These are phyloP conservation scores for Hanleya hanleyi DNA, from an alignment of 2,888 invertebrate species.

Conservation along the genomic window DNA sequence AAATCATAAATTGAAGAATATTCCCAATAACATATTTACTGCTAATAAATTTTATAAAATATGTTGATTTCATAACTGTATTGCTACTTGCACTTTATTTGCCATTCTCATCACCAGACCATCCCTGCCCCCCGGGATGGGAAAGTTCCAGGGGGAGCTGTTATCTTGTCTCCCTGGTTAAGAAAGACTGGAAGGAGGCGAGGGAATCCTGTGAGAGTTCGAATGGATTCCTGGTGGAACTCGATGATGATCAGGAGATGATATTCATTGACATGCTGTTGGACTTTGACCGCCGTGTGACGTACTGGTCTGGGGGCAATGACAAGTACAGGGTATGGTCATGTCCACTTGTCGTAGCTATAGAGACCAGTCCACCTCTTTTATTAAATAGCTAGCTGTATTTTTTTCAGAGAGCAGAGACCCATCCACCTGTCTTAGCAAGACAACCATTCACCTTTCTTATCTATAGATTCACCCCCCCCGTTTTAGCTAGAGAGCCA, in stretches of 20 bases:
- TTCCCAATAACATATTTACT: no score
- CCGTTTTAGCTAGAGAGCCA: no score
- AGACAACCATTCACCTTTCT: no score
- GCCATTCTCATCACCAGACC: neutral
- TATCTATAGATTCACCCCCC: no score
- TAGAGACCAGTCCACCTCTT: no score
- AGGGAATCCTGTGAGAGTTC: neutral
- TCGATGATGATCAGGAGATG: neutral
- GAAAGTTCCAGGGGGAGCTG: neutral
- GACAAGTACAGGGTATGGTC: conserved; percentile 1
- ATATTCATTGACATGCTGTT: neutral
- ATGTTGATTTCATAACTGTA: no score
- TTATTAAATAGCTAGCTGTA: no score
- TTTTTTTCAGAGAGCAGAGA: neutral
- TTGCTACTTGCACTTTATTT: no score
- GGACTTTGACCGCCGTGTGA: neutral
- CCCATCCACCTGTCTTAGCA: no score
- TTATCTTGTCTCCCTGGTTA: neutral
- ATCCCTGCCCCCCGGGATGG: neutral
- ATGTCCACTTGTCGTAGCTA: no score
- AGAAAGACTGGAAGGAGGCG: neutral
- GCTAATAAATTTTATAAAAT: no score
- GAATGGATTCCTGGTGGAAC: neutral
- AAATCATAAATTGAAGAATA: no score
- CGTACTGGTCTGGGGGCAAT: neutral